Evolutionary conservation across 2,113 vertebrate genomes (phyloP), one percentile per base, ranked within the genome.

Genomic region (Podiceps cristatus): DNA sequence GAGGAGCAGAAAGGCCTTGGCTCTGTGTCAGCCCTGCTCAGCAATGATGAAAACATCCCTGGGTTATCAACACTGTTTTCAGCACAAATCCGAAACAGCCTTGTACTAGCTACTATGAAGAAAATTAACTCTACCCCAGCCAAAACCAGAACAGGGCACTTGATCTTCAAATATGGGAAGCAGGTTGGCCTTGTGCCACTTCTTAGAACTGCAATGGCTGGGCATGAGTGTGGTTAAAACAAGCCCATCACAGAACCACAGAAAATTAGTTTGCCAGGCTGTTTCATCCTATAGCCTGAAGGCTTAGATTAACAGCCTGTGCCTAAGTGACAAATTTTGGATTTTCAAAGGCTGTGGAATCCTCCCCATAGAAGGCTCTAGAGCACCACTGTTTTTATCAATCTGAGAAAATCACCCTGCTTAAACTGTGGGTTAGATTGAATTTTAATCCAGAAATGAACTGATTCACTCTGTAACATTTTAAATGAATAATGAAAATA

Each of bases 331-430:
- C 72, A 93, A 95, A 80, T 76, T 84, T 73, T 8, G 37, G 59
- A 77, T 81, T 74, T 88, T 92, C 90, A 82, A 94, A 94, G 73
- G 60, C 88, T 89, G 64, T 63, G 64, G 77, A 94, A 92, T 78
- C 52, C 44, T 91, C 73, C 55, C 50, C 13, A 31, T 17, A 91
- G 77, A 74, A 87, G 59, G 59, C 67, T 94, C 58, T 68, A 84
- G 71, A 84, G 45, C 55, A 89, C 52, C 78, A 78, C 56, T 87
- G 44, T n/a, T 94, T 89, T 85, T 63, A 75, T 81, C 69, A 72
- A 52, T 40, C 64, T 87, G 77, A 93, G 86, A 87, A 93, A 91
- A 87, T 82, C 92, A 91, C 56, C 37, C 47, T 81, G 59, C 73
- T 71, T 62, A 59, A 55, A 55, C 37, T 35, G 42, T 74, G 73